Evolutionary conservation across 2,888 invertebrate genomes (phyloP), one percentile per base, ranked within the genome.

Genomic region (Lasioglossum leucozonium): DNA sequence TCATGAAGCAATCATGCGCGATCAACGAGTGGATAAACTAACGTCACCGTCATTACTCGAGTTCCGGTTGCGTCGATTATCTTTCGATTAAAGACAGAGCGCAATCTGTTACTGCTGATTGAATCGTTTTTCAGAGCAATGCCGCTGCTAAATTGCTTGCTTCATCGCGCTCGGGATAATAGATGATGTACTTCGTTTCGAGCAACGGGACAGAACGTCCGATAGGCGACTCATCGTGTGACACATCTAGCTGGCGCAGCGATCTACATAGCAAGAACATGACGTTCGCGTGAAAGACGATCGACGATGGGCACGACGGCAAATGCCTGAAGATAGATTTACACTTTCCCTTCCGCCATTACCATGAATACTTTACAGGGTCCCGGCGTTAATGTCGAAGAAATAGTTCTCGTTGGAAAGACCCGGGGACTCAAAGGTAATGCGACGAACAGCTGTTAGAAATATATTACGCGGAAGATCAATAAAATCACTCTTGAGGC

Each of bases 251-350:
- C 75, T 73, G 72, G 71, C 79, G 65, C 71, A 82, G 30, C 71
- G 76, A 79, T 79, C 79, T 65, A 69, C 71, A 72, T 71, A 69
- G 58, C 34, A 58, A 71, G 74, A 80, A 74, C 44, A 69, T 58
- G 77, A 77, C 67, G 55, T 79, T 40, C 13, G 65, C 55, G 55
- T 62, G 81, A 76, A 75, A 42, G 62, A 79, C 77, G 72, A 80
- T 67, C 67, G 72, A 73, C 76, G 55, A 75, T 58, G 67, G 30
- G 37, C 51, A 37, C 62, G 62, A 40, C 74, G 77, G 77, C 22
- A 71, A 77, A 62, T 74, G 67, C 77, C 77, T 69, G 62, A 67
- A 42, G 51, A 79, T 79, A 72, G 76, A 76, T 79, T 77, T 58
- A 75, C 55, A 44, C 47, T 74, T 51, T 74, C 42, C 67, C 67